Conservation (phyloP, 2,797 vertebrate species). For the Acipenser transmontanus region DNA sequence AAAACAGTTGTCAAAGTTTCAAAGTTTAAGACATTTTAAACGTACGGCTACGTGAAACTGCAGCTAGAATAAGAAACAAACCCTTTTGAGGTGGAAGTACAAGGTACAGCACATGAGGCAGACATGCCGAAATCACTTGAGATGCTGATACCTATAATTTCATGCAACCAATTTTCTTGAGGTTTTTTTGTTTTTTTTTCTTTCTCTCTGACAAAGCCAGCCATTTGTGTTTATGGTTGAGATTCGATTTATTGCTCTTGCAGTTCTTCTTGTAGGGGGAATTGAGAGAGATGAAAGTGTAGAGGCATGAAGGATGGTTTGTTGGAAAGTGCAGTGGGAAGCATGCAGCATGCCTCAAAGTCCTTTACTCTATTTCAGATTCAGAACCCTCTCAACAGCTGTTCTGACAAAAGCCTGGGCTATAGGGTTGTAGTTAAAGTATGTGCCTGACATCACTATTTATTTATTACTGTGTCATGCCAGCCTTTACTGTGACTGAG, state of each 20-base stretch:
- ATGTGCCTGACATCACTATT: constrained; percentile 1
- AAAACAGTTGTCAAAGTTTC: no score
- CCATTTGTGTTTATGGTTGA: neutral
- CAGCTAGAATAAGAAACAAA: no score
- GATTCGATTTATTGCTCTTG: neutral
- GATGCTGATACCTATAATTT: neutral
- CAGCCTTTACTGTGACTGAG: neutral
- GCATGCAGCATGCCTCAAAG: neutral
- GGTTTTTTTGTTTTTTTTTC: no score
- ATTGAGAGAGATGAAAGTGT: neutral
- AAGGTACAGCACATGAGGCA: no score
- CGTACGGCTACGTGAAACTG: no score
- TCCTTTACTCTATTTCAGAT: neutral
- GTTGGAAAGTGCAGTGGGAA: neutral
- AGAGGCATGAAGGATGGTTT: neutral
- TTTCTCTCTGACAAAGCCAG: neutral
- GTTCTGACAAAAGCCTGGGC: neutral
- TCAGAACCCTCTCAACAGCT: neutral
- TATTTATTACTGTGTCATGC: neutral
- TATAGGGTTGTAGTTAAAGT: neutral
- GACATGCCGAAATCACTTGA: no score
- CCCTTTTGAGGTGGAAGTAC: no score
- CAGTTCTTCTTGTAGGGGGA: neutral
- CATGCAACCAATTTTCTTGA: neutral
- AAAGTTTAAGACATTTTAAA: no score